These are phyloP conservation scores for Phyllotreta striolata DNA, from an alignment of 2,888 invertebrate species.

Conservation along the genomic window DNA sequence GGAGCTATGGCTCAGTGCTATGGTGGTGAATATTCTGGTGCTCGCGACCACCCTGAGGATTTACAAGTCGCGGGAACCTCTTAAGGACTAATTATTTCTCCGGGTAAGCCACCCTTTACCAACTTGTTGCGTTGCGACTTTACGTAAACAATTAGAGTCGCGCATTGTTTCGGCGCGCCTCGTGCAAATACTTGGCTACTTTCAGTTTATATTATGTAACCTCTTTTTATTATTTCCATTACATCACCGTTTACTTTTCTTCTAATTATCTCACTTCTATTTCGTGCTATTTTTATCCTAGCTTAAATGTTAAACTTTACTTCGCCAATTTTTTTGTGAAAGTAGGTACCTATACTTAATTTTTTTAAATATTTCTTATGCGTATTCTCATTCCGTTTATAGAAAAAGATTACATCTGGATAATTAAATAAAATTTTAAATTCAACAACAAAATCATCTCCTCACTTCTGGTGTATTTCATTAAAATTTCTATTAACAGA, in stretches of 20 bases:
- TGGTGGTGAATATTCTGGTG: slow-evolving; percentile 54
- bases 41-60: slow-evolving; percentile 56
- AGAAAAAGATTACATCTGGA: too few relatives aligned
- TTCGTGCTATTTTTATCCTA: too few relatives aligned
- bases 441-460: too few relatives aligned
- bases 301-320: too few relatives aligned
- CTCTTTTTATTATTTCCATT: slow-evolving; percentile 51
- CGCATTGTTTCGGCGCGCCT: slow-evolving; percentile 54
- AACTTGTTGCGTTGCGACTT: slow-evolving; percentile 46
- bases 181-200: slow-evolving; percentile 50
- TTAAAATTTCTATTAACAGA: too few relatives aligned
- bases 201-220: slow-evolving; percentile 50
- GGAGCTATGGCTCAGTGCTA: slow-evolving; percentile 56
- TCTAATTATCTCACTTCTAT: not conserved
- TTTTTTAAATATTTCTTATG: too few relatives aligned
- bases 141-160: slow-evolving; percentile 39
- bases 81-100: slow-evolving; percentile 55
- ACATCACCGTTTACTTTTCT: slow-evolving; percentile 40
- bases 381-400: too few relatives aligned
- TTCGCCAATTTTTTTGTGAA: too few relatives aligned
- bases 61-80: slow-evolving; percentile 55
- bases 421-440: too few relatives aligned
- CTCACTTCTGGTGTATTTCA: too few relatives aligned
- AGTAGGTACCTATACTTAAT: too few relatives aligned
- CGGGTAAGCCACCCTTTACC: slow-evolving; percentile 51